A percentile compares a stretch with the other conserved stretches of the same genome.
These are phyloP conservation scores for Phyllotis vaccarum DNA, from an alignment of 2,797 vertebrate species.

Conservation along the genomic window DNA sequence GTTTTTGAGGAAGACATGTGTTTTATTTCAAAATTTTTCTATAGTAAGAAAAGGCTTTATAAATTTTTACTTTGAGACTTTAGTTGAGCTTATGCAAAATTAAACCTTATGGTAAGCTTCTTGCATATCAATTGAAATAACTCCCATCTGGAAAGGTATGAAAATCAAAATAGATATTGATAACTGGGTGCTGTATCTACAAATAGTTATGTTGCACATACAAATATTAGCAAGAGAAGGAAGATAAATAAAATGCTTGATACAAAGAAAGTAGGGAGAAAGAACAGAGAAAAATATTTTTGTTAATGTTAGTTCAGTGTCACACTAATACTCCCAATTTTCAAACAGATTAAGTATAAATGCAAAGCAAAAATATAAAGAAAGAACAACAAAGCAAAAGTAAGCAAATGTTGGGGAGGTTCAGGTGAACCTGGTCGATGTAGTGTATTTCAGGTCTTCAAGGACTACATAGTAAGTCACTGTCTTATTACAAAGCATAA, in stretches of 20 bases:
- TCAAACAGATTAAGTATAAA: background rate
- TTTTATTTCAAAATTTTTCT: too few relatives aligned
- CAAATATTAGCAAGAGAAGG: background rate
- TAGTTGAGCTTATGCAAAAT: background rate
- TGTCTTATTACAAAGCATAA: background rate
- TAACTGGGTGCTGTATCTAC: background rate
- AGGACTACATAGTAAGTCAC: background rate
- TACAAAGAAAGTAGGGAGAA: background rate
- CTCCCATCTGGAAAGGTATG: background rate
- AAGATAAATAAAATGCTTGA: slow-evolving; percentile 20
- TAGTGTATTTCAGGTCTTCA: too few relatives aligned
- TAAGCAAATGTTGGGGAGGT: background rate
- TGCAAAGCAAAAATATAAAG: background rate
- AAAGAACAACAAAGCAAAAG: background rate
- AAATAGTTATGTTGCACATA: background rate
- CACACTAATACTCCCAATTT: background rate
- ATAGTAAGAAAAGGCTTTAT: background rate
- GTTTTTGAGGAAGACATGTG: background rate
- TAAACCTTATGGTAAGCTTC: background rate
- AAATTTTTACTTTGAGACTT: background rate
- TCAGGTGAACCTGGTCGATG: background rate
- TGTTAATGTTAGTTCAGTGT: background rate
- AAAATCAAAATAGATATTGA: background rate
- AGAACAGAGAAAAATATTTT: background rate
- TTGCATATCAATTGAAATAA: background rate